Evolutionary conservation across 2,888 invertebrate species (phyloP), one percentile per base, ranked within the genome.

Genomic region (Neoascia interrupta): DNA sequence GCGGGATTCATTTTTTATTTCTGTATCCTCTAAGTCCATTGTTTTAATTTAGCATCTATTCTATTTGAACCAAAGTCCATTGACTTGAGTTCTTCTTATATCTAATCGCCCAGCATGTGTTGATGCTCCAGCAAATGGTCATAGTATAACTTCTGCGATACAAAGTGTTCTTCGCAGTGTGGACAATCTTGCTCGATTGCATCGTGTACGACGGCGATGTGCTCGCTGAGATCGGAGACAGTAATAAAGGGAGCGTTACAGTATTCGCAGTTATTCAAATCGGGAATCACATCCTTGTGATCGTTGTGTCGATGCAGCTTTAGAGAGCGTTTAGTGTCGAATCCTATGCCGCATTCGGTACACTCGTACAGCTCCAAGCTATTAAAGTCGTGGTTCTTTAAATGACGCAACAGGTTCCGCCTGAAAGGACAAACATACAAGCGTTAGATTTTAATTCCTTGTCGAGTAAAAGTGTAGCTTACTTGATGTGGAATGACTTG

Each of bases 401-500:
- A 54, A 69, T 84, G 84, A 19, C 81, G 83, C 4, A 84, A 70
- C 2, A 84, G 61, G 47, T 83, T 83, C 45, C 82, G 75, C 18
- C 84, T 84, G 31, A 6, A 82, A 81, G 43, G 21, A 26, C 31
- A 28, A 16, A 21, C 26, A n/a, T 13, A 1, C 36, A n/a, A n/a
- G n/a, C n/a, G n/a, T n/a, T n/a, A n/a, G n/a, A n/a, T n/a, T n/a
- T n/a, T n/a, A n/a, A n/a, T n/a, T n/a, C n/a, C n/a, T n/a, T n/a
- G n/a, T n/a, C n/a, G n/a, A n/a, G 31, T 31, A 6, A 31, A 2
- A 31, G 31, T 26, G 26, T 5, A 31, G 73, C 83, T 74, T 84
- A 86, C 86, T 85, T 86, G 10, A 85, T 84, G 6, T 84, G 84
- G 74, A 85, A 86, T 56, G 84, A 85, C 82, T 86, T 86, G 36